Percentiles rank a stretch among this genome's conserved stretches.
Conservation (phyloP, 2,888 invertebrate species). For the Lithodes maja region DNA sequence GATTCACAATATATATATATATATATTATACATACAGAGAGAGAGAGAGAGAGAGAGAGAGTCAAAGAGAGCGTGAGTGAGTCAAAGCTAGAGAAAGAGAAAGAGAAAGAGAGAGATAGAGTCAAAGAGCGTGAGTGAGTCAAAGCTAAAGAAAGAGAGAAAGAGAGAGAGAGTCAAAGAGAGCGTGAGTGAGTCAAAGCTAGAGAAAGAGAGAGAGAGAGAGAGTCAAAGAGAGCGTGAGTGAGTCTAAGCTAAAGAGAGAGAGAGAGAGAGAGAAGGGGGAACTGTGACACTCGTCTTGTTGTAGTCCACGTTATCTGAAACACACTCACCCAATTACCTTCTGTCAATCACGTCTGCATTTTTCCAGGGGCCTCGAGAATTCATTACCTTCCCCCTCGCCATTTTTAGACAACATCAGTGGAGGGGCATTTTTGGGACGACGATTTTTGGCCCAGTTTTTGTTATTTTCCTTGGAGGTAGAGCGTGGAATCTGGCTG, state of each 20-base stretch:
- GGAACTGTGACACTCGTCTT: slow-evolving; percentile 54
- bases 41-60: too few species aligned
- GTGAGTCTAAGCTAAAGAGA: neutral
- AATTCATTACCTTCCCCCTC: slow-evolving; percentile 63
- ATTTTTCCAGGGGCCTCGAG: slow-evolving; percentile 50
- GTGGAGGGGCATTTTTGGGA: slow-evolving; percentile 31
- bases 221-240: neutral
- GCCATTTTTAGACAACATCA: slow-evolving; percentile 45
- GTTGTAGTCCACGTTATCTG: slow-evolving; percentile 47
- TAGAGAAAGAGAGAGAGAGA: slow-evolving; percentile 6
- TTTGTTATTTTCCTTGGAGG: slow-evolving; percentile 9
- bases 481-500: neutral
- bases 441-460: slow-evolving; percentile 26
- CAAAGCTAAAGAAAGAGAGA: slow-evolving; percentile 9
- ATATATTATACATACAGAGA: too few species aligned
- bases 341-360: slow-evolving; percentile 59
- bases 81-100: neutral
- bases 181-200: neutral
- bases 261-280: neutral
- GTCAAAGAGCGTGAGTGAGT: neutral
- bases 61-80: too few species aligned
- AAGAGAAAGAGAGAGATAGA: neutral
- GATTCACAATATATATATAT: neutral
- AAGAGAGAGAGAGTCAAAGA: neutral
- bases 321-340: slow-evolving; percentile 64